Evolutionary conservation across 2,113 vertebrate species (phyloP).

Genomic region (Cebidichthys violaceus): DNA sequence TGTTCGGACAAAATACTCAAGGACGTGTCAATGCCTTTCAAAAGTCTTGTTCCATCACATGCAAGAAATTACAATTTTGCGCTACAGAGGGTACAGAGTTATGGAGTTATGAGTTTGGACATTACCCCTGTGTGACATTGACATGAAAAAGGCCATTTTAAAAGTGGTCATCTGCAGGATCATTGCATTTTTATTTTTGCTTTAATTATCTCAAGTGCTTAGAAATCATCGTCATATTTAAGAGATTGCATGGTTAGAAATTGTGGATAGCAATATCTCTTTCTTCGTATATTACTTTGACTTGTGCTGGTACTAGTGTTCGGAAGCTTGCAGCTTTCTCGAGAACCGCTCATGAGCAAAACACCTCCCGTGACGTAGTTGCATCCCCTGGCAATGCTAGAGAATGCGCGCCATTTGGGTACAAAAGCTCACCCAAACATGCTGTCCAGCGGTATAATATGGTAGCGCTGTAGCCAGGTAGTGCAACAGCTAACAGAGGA

Average conservation of each 20-base stretch:
- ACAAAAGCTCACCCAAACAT: background rate
- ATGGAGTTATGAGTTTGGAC: slow-evolving; percentile 43
- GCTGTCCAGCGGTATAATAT: background rate
- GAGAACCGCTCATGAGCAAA: no score
- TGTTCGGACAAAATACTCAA: slow-evolving; percentile 73
- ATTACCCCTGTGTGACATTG: slow-evolving; percentile 47
- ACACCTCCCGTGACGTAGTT: background rate
- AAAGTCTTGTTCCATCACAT: slow-evolving; percentile 59
- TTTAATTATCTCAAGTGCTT: background rate
- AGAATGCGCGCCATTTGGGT: no score
- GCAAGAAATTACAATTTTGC: slow-evolving; percentile 66
- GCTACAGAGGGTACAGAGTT: slow-evolving; percentile 45
- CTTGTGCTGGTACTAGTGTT: background rate
- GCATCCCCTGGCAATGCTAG: background rate
- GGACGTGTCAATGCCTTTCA: slow-evolving; percentile 68
- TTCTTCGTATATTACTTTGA: background rate
- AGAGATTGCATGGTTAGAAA: background rate
- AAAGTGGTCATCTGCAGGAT: background rate
- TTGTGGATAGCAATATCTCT: background rate
- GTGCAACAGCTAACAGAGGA: background rate
- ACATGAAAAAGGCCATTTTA: background rate
- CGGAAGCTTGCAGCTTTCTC: no score
- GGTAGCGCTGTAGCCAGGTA: background rate
- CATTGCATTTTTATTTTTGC: background rate
- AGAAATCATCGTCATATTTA: background rate